Evolutionary conservation across 1,140 invertebrate genomes (phyloP).

Genomic region (Tetragonula clypearis): DNA sequence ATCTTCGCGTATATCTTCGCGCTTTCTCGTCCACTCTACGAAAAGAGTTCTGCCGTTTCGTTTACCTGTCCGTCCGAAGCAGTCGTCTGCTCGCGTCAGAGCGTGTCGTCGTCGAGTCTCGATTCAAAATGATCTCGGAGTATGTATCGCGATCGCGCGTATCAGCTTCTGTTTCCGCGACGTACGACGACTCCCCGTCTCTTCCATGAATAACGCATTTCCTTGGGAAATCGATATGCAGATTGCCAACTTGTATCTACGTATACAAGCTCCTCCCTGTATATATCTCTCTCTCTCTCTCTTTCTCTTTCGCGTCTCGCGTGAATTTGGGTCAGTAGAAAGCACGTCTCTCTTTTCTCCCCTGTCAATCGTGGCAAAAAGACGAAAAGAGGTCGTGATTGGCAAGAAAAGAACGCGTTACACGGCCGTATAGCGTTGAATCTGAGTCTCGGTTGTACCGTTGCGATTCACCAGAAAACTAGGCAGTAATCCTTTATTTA

Average conservation of each 20-base stretch:
- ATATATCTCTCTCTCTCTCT: background rate
- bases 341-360: background rate
- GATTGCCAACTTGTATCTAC: conserved; percentile 60
- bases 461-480: conserved; percentile 7
- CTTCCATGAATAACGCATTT: conserved; percentile 70
- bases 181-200: conserved; percentile 60
- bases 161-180: conserved; percentile 65
- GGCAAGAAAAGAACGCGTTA: background rate
- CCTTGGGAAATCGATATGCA: conserved; percentile 68
- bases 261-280: conserved; percentile 12
- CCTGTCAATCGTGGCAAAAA: background rate
- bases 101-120: conserved; percentile 52
- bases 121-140: conserved; percentile 62
- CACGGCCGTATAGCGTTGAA: conserved; percentile 51
- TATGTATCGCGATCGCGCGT: conserved; percentile 67
- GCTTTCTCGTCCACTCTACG: background rate
- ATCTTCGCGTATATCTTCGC: background rate
- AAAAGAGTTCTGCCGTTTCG: background rate
- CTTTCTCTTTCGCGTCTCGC: background rate
- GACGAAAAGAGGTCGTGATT: background rate
- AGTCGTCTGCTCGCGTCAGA: background rate
- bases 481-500: background rate
- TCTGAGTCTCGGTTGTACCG: conserved; percentile 31
- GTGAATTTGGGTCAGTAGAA: conserved; percentile 63
- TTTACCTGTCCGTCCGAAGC: conserved; percentile 8